These are phyloP conservation scores for Polydrusus pterygomalis DNA, from an alignment of 2,888 invertebrate species.

Conservation along the genomic window DNA sequence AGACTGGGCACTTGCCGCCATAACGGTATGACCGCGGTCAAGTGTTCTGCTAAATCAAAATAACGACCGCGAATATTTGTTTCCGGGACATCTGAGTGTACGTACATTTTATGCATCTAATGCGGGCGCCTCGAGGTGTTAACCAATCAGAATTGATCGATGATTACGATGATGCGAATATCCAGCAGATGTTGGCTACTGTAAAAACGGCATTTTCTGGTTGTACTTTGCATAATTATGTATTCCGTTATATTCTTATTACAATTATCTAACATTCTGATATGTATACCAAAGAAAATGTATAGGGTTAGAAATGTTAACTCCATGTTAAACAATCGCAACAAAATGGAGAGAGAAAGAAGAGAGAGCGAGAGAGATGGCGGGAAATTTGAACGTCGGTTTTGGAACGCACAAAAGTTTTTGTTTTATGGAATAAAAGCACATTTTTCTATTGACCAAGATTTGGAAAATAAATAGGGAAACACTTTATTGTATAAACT, in stretches of 20 bases:
- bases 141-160: conserved; percentile 11
- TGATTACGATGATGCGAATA: background rate
- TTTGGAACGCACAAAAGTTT: too few species aligned
- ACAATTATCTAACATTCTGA: too few species aligned
- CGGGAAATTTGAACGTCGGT: too few species aligned
- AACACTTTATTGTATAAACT: too few species aligned
- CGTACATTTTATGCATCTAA: conserved; percentile 15
- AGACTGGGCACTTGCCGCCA: conserved; percentile 39
- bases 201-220: background rate
- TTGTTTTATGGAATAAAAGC: too few species aligned
- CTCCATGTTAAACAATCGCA: too few species aligned
- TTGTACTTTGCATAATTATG: background rate
- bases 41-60: conserved; percentile 40
- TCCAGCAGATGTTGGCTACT: conserved; percentile 2
- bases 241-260: background rate
- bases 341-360: too few species aligned
- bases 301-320: too few species aligned
- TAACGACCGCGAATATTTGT: conserved; percentile 37
- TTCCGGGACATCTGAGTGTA: conserved; percentile 42
- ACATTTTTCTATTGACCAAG: too few species aligned
- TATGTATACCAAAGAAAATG: too few species aligned
- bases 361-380: too few species aligned
- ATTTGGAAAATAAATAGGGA: too few species aligned
- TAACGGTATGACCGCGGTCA: conserved; percentile 40
- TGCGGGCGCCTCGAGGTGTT: conserved; percentile 35